Evolutionary conservation across 1,140 invertebrate genomes (phyloP), one percentile per base, ranked within the genome.

Genomic region (Euwallacea similis): DNA sequence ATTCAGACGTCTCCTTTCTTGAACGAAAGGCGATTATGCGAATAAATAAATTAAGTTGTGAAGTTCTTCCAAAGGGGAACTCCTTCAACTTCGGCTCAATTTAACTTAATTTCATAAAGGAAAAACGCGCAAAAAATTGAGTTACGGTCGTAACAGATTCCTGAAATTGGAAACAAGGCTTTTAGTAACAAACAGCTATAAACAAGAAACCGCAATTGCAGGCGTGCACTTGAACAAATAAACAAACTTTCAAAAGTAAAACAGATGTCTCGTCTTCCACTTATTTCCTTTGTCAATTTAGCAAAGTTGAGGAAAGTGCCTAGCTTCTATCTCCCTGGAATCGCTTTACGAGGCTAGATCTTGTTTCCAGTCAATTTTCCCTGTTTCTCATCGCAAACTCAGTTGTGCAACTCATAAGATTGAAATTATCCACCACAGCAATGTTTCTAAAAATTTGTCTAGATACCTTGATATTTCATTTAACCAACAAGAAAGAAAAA

Each of bases 241-340:
- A 68, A 59, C 55, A 68, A 68, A 68, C 66, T 60, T 68, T 60
- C 15, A 42, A 68, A 68, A 68, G 53, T 68, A 68, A 68, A 59
- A 53, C 66, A 68, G 66, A 68, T 68, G 66, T 60, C 66, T 68
- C 56, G 55, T 42, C 44, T 68, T 59, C 66, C 56, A 68, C 66
- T 68, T 68, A 68, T 68, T 68, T 68, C 66, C 66, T 68, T 68
- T 68, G 66, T 60, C 56, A 68, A 60, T 68, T 68, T 68, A 42
- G 56, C 56, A 61, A 61, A 59, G 43, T 60, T 61, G 56, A 68
- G 43, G 10, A 60, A 61, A 61, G 55, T 59, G 21, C 43, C 66
- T 6, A 13, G 43, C 11, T 67, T 8, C 46, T 41, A 50, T 10
- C 46, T 50, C 46, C 7, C 55, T 11, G 8, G 55, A 16, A 58